These are phyloP conservation scores for Gracilinanus agilis DNA, from an alignment of 2,113 vertebrate genomes.

Conservation along the genomic window DNA sequence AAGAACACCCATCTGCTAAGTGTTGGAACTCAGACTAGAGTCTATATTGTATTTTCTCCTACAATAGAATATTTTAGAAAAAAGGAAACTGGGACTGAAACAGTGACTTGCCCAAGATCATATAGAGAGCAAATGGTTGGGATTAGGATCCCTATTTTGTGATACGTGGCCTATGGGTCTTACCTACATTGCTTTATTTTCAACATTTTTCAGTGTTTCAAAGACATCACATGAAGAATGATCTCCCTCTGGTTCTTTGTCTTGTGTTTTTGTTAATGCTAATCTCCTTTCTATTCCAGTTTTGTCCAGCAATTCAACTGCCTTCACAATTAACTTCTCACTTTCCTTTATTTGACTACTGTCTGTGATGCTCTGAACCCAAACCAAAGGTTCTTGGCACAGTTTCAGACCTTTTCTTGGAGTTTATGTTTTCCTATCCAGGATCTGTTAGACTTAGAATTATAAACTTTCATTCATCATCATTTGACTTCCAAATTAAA, in stretches of 20 bases:
- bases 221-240: neutral
- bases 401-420: neutral
- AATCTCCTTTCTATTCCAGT: neutral
- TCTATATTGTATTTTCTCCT: neutral
- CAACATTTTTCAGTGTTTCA: neutral
- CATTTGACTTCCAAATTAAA: constrained; percentile 45
- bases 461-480: constrained; percentile 17
- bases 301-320: neutral
- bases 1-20: too few relatives aligned
- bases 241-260: neutral
- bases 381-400: neutral
- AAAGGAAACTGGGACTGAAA: neutral
- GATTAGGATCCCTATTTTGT: neutral
- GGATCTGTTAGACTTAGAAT: constrained; percentile 6
- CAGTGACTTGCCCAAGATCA: neutral
- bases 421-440: neutral
- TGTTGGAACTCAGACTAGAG: neutral
- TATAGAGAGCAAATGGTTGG: neutral
- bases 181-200: neutral
- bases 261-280: neutral
- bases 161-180: neutral
- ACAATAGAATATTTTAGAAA: neutral
- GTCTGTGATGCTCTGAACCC: neutral
- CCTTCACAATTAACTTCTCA: neutral
- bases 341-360: neutral